Evolutionary conservation across 2,888 invertebrate species (phyloP), one percentile per base, ranked within the genome.

Genomic region (Drosophila vallismaia): DNA sequence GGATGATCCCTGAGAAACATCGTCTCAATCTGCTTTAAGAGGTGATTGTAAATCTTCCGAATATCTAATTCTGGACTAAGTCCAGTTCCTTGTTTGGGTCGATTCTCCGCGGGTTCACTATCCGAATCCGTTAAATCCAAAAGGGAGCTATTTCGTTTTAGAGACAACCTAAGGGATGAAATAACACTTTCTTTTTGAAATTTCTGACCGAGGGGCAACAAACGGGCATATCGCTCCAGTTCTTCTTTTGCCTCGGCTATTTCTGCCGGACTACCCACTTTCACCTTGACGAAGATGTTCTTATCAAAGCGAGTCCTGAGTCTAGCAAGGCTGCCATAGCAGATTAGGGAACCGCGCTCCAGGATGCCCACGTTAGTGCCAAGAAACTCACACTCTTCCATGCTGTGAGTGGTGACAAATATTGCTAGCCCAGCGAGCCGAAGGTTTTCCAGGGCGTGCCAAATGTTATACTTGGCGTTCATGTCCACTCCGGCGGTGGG

Each of bases 351-450:
- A 0, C 96, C 96, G 82, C 94, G 94, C 64, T 95, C 95, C 95
- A 96, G 95, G 70, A 96, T 94, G 42, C 95, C 95, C 79, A 96
- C 91, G 9, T 95, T 92, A 4, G 95, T 94, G 91, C 96, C 96
- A 40, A 96, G 92, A 28, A 94, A 95, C 92, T 96, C 96, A 91
- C 96, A 96, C 91, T 96, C 96, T 89, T 95, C 94, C 95, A 96
- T 95, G 89, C 95, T 95, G 91, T 96, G 95, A 49, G 96, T 96
- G 26, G 97, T 97, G 64, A 97, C 92, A 66, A 97, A 92, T 42
- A 97, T 93, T 68, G 95, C 94, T 79, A 42, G 12, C 9, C 96
- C 96, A 4, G 93, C 92, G 48, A 94, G 94, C 42, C 95, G 92
- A 38, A 95, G 93, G 52, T 93, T 92, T 55, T 93, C 92, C 26